Conservation (phyloP, 2,113 vertebrate species). For the Myodes glareolus region DNA sequence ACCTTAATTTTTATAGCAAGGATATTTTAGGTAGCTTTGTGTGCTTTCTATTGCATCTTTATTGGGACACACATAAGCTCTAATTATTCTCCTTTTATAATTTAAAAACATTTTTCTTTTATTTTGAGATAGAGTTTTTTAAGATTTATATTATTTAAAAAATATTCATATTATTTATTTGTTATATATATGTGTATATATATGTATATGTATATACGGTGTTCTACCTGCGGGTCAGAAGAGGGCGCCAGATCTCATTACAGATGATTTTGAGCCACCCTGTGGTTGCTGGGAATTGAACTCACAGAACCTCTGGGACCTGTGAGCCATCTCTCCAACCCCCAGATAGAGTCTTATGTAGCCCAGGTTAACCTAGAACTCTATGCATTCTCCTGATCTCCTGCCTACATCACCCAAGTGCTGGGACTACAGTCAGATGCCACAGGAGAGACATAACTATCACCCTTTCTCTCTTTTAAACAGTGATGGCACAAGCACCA, state of each 20-base stretch:
- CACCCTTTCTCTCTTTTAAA: neutral
- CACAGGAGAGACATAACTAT: neutral
- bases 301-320: too few species aligned
- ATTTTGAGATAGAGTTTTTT: neutral
- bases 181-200: too few species aligned
- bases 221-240: too few species aligned
- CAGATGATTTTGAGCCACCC: too few species aligned
- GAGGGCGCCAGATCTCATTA: too few species aligned
- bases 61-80: neutral
- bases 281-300: too few species aligned
- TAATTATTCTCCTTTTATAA: neutral
- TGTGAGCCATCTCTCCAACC: too few species aligned
- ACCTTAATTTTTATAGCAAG: neutral
- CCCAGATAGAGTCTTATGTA: neutral
- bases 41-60: neutral
- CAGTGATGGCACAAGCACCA: neutral
- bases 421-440: too few species aligned
- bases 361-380: neutral
- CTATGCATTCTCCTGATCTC: neutral
- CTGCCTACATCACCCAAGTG: neutral
- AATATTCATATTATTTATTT: too few species aligned
- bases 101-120: neutral
- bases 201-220: too few species aligned
- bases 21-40: neutral
- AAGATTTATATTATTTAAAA: too few species aligned